Evolutionary conservation across 2,888 invertebrate species (phyloP), one percentile per base, ranked within the genome.

Genomic region (Drosophila rubida): DNA sequence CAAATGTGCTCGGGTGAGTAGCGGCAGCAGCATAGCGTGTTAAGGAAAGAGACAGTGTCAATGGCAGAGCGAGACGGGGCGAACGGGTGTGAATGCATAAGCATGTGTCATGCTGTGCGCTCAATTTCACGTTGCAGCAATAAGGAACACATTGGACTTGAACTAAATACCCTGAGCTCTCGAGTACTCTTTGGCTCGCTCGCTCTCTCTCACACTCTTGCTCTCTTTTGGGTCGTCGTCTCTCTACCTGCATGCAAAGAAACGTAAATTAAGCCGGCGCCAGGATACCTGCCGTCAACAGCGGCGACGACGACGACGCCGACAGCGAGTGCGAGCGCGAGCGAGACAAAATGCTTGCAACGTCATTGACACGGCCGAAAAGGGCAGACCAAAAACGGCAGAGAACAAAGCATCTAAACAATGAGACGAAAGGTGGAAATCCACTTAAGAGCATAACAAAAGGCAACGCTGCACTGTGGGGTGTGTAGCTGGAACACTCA

Each of bases 181-280:
- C n/a, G 13, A 35, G n/a, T 35, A n/a, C 32, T 35, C 32, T 35
- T 35, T 35, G 27, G 41, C 8, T 22, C 19, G 37, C 62, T 41
- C 46, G 14, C 46, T 5, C 8, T 41, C 50, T 22, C 25, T 37
- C 49, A n/a, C 49, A n/a, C 51, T 57, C 25, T 32, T n/a, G 32
- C n/a, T 8, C 42, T 32, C 46, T 27, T 19, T 19, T 14, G 11
- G 35, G 14, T 62, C 51, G 14, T 62, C 51, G 50, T 61, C 9
- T 19, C 23, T 41, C 61, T 78, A 68, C 77, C 77, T 86, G 73
- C 51, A 58, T 83, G 71, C 48, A 49, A 62, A 51, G 48, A 72
- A 70, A 80, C 63, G 74, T 78, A 81, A 78, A 88, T 88, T 88
- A 87, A 80, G 87, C 79, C 83, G 88, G 89, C 89, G 89, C 89